Percentiles rank a stretch among this genome's conserved stretches.
phyloP scores from a whole-genome alignment of 2,797 vertebrate genomes.

The Pelobates cultripes region DNA sequence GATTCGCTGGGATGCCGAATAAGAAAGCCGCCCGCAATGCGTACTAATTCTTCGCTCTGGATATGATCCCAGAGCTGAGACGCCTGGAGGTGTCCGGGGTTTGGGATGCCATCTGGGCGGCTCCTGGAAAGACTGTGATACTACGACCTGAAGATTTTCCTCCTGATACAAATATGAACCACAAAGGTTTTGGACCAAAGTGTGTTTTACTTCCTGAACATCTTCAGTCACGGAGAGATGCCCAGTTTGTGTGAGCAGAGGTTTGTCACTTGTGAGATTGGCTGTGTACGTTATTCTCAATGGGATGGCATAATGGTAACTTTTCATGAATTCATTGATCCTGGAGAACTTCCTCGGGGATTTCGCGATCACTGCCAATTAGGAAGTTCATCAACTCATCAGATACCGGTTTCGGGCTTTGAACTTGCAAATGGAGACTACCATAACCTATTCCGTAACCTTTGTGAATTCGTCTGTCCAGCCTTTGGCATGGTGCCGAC shows the following conservation, averaged over 20 bases:
- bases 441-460: slow-evolving; percentile 62
- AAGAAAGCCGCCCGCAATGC: no score
- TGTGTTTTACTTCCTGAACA: slow-evolving; percentile 74
- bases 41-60: no score
- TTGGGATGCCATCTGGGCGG: no score
- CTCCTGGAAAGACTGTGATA: no score
- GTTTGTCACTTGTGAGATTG: slow-evolving; percentile 79
- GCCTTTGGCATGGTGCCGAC: slow-evolving; percentile 55
- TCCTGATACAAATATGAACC: no score
- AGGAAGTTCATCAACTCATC: slow-evolving; percentile 75
- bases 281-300: slow-evolving; percentile 74
- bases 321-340: slow-evolving; percentile 76
- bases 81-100: no score
- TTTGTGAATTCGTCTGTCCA: slow-evolving; percentile 68
- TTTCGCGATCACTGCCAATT: slow-evolving; percentile 78
- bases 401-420: slow-evolving; percentile 75
- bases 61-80: no score
- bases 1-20: no score
- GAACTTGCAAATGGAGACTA: slow-evolving; percentile 61
- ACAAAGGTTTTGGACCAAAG: slow-evolving; percentile 56
- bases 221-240: slow-evolving; percentile 76
- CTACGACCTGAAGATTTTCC: no score
- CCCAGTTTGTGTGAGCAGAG: slow-evolving; percentile 71
- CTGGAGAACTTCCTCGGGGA: slow-evolving; percentile 74
- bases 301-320: slow-evolving; percentile 68